Evolutionary conservation across 2,113 vertebrate species (phyloP).

Genomic region (Myrmophylax atrothorax): DNA sequence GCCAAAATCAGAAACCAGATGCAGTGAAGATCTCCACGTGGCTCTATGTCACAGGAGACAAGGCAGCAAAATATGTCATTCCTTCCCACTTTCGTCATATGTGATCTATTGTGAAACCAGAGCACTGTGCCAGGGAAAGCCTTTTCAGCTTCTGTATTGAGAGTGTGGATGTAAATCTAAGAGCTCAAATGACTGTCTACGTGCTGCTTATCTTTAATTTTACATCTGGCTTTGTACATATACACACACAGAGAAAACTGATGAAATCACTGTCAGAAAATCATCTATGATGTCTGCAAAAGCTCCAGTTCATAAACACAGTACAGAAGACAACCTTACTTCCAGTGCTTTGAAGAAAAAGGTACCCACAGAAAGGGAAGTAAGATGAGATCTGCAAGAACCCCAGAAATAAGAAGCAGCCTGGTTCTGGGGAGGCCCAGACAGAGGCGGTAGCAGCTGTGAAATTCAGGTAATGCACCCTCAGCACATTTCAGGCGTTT

Average conservation of each 20-base stretch:
- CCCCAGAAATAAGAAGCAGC: not conserved
- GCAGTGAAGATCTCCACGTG: not conserved
- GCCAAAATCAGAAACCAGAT: constrained; percentile 43
- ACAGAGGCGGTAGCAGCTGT: not conserved
- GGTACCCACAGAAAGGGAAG: not conserved
- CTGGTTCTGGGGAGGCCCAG: not conserved
- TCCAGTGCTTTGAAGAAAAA: not conserved
- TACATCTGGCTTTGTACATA: not conserved
- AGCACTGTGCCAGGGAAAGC: not conserved
- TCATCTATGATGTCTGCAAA: not conserved
- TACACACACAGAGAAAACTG: not conserved
- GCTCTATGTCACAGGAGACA: not conserved
- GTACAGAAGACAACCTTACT: not conserved
- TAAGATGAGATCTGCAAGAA: not conserved
- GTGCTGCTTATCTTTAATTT: not conserved
- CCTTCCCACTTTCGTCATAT: not conserved
- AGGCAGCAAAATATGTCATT: constrained; percentile 11
- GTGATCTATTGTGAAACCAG: constrained; percentile 17
- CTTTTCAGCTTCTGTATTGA: not conserved
- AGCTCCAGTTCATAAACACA: not conserved
- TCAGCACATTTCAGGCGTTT: rapidly evolving
- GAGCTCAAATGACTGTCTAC: not conserved
- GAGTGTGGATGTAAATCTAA: not conserved
- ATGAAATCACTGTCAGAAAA: not conserved
- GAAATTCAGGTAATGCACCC: not conserved